Percentiles rank a stretch among this genome's conserved stretches.
phyloP scores from a whole-genome alignment of 2,797 vertebrate genomes.

The Lepus oiostolus region DNA sequence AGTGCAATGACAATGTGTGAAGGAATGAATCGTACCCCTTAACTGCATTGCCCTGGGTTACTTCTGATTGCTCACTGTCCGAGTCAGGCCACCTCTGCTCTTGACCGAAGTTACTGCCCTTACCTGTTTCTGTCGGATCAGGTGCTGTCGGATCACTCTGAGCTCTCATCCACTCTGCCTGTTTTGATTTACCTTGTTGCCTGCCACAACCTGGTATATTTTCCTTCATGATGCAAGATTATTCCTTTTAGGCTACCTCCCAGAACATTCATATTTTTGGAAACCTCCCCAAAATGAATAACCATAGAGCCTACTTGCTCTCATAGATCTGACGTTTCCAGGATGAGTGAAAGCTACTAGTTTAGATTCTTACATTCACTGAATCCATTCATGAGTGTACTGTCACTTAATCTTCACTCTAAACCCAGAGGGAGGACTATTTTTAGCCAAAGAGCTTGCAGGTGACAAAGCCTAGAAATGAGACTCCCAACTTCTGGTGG shows the following conservation, averaged over 20 bases:
- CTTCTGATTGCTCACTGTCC: neutral
- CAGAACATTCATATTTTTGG: neutral
- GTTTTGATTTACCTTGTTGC: neutral
- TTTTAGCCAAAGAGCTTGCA: neutral
- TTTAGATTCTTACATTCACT: slow-evolving; percentile 30
- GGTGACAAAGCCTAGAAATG: neutral
- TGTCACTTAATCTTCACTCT: neutral
- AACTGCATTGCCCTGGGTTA: neutral
- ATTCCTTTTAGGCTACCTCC: neutral
- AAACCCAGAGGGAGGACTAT: neutral
- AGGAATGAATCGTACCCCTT: neutral
- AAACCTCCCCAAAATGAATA: slow-evolving; percentile 19
- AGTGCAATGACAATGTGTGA: neutral
- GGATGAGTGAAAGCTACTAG: neutral
- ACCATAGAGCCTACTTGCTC: neutral
- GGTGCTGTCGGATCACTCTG: neutral
- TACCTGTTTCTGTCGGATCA: neutral
- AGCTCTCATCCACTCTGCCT: neutral
- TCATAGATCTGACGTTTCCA: neutral
- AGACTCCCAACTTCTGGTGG: neutral
- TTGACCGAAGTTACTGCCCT: neutral
- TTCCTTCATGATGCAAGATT: neutral
- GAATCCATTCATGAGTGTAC: neutral
- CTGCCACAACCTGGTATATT: neutral
- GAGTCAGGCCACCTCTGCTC: neutral